Percentiles rank a stretch among this genome's conserved stretches.
Evolutionary conservation across 2,888 invertebrate genomes (phyloP).

Genomic region (Drosophila cognata): DNA sequence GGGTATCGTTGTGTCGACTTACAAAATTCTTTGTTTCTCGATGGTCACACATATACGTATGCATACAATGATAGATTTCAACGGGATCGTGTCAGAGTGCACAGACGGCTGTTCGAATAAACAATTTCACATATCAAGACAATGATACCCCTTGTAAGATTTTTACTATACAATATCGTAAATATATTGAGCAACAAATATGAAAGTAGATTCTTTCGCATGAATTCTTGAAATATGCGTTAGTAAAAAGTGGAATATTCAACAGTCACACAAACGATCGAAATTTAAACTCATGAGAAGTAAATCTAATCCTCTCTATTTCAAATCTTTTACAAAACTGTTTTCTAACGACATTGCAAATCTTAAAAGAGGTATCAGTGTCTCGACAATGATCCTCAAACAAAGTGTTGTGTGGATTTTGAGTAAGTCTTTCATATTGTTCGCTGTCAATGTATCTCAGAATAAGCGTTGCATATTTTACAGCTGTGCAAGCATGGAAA

Average conservation of each 20-base stretch:
- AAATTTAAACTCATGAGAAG: background rate
- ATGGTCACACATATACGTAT: too few species aligned
- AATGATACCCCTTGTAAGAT: too few species aligned
- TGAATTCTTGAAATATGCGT: background rate
- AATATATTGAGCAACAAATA: background rate
- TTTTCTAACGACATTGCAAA: background rate
- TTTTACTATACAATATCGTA: too few species aligned
- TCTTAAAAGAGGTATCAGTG: background rate
- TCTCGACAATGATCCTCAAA: background rate
- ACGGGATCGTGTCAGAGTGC: too few species aligned
- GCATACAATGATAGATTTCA: too few species aligned
- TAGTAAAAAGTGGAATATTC: background rate
- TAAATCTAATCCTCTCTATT: background rate
- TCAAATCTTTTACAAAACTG: background rate
- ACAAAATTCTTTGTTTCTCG: background rate
- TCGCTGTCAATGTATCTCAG: conserved; percentile 47
- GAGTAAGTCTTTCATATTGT: conserved; percentile 12
- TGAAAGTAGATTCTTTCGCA: background rate
- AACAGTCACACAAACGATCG: too few species aligned
- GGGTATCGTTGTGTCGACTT: background rate
- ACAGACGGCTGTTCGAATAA: too few species aligned
- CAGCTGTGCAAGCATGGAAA: conserved; percentile 41
- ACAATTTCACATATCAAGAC: too few species aligned
- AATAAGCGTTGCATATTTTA: conserved; percentile 62
- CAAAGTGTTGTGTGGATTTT: conserved; percentile 20